Evolutionary conservation across 2,888 invertebrate species (phyloP).

Genomic region (Volucella bombylans): DNA sequence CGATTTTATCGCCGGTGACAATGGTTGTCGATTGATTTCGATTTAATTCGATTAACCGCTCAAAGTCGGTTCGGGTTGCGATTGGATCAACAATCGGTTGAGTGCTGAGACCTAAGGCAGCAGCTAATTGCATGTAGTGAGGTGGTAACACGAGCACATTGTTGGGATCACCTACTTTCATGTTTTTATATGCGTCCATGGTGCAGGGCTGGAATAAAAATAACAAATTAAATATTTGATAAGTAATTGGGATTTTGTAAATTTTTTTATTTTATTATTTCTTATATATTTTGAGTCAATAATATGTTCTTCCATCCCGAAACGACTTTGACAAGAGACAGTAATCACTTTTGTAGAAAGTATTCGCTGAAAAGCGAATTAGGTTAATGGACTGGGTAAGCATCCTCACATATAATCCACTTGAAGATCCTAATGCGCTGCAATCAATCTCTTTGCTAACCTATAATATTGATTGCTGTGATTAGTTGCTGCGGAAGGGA

Average conservation of each 20-base stretch:
- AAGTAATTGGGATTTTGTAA: not conserved
- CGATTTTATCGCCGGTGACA: conserved; percentile 59
- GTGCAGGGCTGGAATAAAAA: conserved; percentile 75
- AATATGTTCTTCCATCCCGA: no score
- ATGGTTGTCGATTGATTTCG: conserved; percentile 76
- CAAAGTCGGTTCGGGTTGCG: conserved; percentile 80
- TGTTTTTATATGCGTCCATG: conserved; percentile 79
- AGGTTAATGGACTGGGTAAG: no score
- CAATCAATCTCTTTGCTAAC: no score
- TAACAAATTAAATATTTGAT: conserved; percentile 8
- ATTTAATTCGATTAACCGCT: conserved; percentile 80
- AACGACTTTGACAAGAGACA: no score
- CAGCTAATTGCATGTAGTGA: conserved; percentile 85
- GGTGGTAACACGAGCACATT: conserved; percentile 85
- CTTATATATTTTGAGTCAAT: no score
- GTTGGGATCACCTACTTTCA: conserved; percentile 82
- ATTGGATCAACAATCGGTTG: conserved; percentile 80
- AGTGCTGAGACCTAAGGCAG: conserved; percentile 82
- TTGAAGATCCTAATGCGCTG: no score
- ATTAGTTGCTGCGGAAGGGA: no score
- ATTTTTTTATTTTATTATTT: no score
- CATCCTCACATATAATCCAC: no score
- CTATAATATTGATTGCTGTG: no score
- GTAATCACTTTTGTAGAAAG: no score
- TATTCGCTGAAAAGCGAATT: no score